Conservation (phyloP, 2,888 invertebrate species). For the Diarsia rubi region DNA sequence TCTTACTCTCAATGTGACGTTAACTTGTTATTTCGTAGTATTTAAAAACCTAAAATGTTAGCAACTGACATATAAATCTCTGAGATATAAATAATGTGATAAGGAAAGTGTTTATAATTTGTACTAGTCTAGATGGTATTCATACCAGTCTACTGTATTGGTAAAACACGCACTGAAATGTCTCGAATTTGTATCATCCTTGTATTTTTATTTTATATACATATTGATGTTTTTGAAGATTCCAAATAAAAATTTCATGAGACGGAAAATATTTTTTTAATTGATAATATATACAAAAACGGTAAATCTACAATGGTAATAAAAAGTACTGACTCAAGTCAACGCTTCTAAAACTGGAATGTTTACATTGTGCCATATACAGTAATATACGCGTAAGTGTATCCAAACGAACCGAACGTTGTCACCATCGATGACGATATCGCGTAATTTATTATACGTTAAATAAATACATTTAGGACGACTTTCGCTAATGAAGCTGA, state of each 20-base stretch:
- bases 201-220: conserved; percentile 83
- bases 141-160: conserved; percentile 30
- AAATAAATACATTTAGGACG: conserved; percentile 59
- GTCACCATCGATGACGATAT: conserved; percentile 35
- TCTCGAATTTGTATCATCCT: conserved; percentile 78
- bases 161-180: conserved; percentile 70
- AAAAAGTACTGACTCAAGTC: conserved; percentile 52
- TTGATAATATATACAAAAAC: conserved; percentile 77
- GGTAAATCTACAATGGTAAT: conserved; percentile 56
- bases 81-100: conserved; percentile 62
- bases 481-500: neutral
- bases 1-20: conserved; percentile 19
- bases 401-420: conserved; percentile 60
- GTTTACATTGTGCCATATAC: conserved; percentile 69
- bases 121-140: conserved; percentile 53
- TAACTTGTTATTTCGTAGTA: conserved; percentile 1
- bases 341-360: conserved; percentile 69
- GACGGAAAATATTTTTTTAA: conserved; percentile 83
- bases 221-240: conserved; percentile 74
- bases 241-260: conserved; percentile 74
- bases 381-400: conserved; percentile 58
- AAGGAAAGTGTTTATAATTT: conserved; percentile 46
- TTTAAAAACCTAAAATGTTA: conserved; percentile 29
- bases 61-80: conserved; percentile 33
- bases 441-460: conserved; percentile 43